These are phyloP conservation scores for Rutilus rutilus DNA, from an alignment of 2,113 vertebrate genomes.

Conservation along the genomic window DNA sequence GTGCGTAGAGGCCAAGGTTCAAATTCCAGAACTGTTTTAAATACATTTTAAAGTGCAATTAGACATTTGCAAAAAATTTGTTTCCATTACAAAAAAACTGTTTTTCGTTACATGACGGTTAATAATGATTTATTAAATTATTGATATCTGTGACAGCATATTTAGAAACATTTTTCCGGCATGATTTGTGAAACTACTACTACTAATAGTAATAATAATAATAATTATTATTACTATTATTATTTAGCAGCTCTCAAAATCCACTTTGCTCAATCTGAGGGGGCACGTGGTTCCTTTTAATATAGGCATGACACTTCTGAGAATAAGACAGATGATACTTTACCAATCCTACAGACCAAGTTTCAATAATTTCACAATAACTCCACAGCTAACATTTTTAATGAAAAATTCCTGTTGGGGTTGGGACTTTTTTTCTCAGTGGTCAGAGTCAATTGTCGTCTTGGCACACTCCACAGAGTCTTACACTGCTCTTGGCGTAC, in stretches of 20 bases:
- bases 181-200: too few relatives aligned
- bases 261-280: too few relatives aligned
- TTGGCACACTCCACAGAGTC: neutral
- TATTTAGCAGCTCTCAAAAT: too few relatives aligned
- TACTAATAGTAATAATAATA: too few relatives aligned
- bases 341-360: neutral
- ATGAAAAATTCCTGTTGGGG: neutral
- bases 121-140: neutral
- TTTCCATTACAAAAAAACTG: neutral
- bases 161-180: neutral
- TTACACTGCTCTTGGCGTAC: neutral
- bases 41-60: too few relatives aligned
- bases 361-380: neutral
- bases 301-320: too few relatives aligned
- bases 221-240: too few relatives aligned
- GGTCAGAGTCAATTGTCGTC: neutral
- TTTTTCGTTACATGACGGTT: neutral
- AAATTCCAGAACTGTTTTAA: too few relatives aligned
- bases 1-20: too few relatives aligned
- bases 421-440: neutral
- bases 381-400: neutral
- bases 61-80: too few relatives aligned
- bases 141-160: neutral
- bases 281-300: too few relatives aligned
- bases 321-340: neutral